Evolutionary conservation across 2,797 vertebrate species (phyloP).

Genomic region (Spinus olivaceus): DNA sequence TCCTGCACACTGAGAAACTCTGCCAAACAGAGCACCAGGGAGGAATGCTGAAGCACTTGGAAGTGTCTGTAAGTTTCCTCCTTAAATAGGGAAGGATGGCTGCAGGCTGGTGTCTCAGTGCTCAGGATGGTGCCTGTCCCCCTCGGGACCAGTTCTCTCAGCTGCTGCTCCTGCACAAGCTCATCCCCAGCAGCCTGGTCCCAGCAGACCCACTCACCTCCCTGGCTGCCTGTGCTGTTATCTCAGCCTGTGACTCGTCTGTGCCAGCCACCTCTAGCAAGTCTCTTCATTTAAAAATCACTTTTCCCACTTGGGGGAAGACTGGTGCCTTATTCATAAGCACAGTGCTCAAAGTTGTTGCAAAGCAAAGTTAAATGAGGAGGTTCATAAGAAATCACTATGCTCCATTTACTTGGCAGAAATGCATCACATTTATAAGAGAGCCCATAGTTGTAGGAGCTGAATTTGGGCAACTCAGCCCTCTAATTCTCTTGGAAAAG

Average conservation of each 20-base stretch:
- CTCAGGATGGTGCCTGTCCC: neutral
- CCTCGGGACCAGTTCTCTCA: neutral
- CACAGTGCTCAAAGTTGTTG: neutral
- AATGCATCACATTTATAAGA: neutral
- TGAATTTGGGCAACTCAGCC: neutral
- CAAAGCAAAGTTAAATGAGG: constrained; percentile 6
- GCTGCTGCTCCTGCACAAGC: neutral
- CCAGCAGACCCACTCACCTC: neutral
- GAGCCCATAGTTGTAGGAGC: neutral
- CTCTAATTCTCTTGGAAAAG: neutral
- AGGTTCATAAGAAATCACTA: neutral
- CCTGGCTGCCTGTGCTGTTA: neutral
- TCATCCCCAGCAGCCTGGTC: neutral
- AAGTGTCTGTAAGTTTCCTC: neutral
- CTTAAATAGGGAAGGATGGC: neutral
- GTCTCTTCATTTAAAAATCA: constrained; percentile 30
- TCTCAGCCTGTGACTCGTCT: neutral
- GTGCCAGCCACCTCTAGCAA: neutral
- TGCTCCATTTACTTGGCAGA: neutral
- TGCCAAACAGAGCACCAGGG: neutral
- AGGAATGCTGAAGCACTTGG: neutral
- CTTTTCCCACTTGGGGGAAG: neutral
- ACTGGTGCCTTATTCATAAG: constrained; percentile 29
- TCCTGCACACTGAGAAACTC: neutral
- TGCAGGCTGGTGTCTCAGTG: neutral